Percentiles rank a stretch among this genome's conserved stretches.
Evolutionary conservation across 2,797 vertebrate species (phyloP).

Genomic region (Pagetopsis macropterus): DNA sequence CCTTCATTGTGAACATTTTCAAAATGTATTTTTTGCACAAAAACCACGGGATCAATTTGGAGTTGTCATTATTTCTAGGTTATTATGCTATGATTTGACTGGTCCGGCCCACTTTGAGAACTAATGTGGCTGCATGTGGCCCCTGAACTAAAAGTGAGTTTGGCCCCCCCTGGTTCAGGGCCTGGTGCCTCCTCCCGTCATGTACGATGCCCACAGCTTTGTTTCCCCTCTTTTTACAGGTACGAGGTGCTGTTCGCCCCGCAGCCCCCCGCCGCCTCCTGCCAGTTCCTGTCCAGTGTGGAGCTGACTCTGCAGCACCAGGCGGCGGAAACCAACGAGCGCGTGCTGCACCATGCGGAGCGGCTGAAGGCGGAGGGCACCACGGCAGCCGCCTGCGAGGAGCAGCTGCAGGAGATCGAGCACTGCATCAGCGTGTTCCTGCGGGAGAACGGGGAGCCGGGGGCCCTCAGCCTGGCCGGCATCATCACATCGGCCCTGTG

Average conservation of each 20-base stretch:
- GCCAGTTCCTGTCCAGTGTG: slow-evolving; percentile 91
- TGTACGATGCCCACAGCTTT: neutral
- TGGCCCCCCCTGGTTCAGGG: no score
- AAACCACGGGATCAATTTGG: no score
- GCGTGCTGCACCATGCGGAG: slow-evolving; percentile 91
- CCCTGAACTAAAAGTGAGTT: no score
- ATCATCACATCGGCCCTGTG: slow-evolving; percentile 95
- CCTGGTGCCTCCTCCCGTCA: no score
- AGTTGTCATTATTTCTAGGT: no score
- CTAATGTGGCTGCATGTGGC: no score
- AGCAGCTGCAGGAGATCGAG: slow-evolving; percentile 97
- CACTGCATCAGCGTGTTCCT: slow-evolving; percentile 95
- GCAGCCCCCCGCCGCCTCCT: slow-evolving; percentile 85
- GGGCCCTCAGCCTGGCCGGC: slow-evolving; percentile 92
- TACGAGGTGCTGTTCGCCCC: slow-evolving; percentile 94
- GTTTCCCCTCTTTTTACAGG: slow-evolving; percentile 67
- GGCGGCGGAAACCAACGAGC: slow-evolving; percentile 90
- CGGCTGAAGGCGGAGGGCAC: slow-evolving; percentile 93
- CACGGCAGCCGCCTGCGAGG: slow-evolving; percentile 89
- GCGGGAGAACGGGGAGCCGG: slow-evolving; percentile 91
- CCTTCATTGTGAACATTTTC: no score
- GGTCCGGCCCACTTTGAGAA: no score
- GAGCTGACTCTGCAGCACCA: slow-evolving; percentile 94
- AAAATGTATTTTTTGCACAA: no score
- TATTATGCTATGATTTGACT: no score